Evolutionary conservation across 2,797 vertebrate genomes (phyloP), one percentile per base, ranked within the genome.

Genomic region (Remorina albescens): DNA sequence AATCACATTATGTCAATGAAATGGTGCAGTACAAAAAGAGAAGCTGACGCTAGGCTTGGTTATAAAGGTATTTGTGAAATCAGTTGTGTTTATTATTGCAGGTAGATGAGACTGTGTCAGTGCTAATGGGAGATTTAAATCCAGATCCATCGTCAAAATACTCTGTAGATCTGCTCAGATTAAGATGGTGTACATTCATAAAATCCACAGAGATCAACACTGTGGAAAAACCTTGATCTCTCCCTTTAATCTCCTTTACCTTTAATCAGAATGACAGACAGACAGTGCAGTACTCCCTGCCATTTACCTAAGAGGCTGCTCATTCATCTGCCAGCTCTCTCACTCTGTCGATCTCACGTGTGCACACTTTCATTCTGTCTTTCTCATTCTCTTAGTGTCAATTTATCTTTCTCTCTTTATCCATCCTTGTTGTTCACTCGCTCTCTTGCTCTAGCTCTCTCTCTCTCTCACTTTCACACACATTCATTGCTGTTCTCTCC

Each of bases 221-320:
- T 23, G 39, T 54, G 26, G 25, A 37, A 54, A n/a, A 44, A 66
- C 25, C 50, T 54, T 66, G 51, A 55, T 67, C 64, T 30, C 25
- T 16, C 39, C 34, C 53, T 67, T 63, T 56, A 34, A 67, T 67
- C 51, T 46, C 15, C 70, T 58, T 57, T 59, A 85, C 78, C 81
- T 92, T 91, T 86, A 89, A 93, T 90, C 87, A 91, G 85, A 70
- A 66, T 88, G 91, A 84, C 81, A 79, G 85, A 89, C 86, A 86
- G 88, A 88, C 82, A 90, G 80, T 80, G 73, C 74, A 82, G 84
- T 76, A 88, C 85, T 82, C 65, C 69, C 62, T 75, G 76, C 67
- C 76, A 86, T 89, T 86, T 81, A 86, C 83, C 85, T 85, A 83
- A 88, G 71, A 89, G 81, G 72, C 72, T 69, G 41, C 60, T 71